phyloP scores from a whole-genome alignment of 2,113 vertebrate species.

The Cariama cristata region DNA sequence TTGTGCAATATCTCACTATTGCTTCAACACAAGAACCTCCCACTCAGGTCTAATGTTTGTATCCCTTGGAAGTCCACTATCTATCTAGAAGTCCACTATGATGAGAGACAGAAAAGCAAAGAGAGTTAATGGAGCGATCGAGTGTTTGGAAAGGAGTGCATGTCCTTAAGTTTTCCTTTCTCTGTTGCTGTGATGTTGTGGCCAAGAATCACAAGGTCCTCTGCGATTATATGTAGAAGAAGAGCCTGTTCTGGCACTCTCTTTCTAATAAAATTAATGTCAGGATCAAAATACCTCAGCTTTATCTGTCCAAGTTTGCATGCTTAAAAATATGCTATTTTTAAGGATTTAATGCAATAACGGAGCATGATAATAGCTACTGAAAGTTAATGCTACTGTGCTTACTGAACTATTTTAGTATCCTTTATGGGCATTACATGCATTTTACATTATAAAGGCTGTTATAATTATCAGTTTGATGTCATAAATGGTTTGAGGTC shows the following conservation, averaged over 20 bases:
- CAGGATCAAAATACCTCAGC: not conserved
- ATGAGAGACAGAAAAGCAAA: not conserved
- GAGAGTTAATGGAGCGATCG: not conserved
- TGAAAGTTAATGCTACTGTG: not conserved
- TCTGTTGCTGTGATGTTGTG: not conserved
- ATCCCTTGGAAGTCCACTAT: not conserved
- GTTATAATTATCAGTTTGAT: not conserved
- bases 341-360: not conserved
- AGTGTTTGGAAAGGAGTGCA: not conserved
- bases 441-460: not conserved
- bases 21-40: not conserved
- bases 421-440: not conserved
- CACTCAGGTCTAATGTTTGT: not conserved
- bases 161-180: not conserved
- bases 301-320: not conserved
- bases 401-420: not conserved
- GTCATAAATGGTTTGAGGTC: not conserved
- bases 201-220: not conserved
- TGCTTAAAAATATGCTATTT: not conserved
- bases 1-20: not conserved
- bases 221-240: not conserved
- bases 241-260: not conserved
- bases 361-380: not conserved
- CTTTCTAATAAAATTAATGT: not conserved
- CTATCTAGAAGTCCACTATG: not conserved